phyloP scores from a whole-genome alignment of 2,113 vertebrate genomes.

The Mustela lutreola region DNA sequence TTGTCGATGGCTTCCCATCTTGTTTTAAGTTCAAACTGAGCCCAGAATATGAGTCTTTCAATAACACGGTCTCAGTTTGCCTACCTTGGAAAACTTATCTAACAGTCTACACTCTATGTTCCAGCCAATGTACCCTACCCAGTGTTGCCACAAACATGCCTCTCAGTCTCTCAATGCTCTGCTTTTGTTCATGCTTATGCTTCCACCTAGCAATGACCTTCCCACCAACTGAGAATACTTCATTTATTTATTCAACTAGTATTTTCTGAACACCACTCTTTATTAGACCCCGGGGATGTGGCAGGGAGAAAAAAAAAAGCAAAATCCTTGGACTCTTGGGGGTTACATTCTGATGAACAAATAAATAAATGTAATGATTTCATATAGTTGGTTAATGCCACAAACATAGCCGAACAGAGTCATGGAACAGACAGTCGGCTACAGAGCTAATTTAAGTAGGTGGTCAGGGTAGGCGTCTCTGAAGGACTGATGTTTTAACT shows the following conservation, averaged over 20 bases:
- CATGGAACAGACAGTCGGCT: neutral
- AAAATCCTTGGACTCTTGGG: neutral
- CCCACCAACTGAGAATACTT: neutral
- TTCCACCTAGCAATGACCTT: neutral
- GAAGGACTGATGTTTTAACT: neutral
- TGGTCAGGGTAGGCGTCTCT: neutral
- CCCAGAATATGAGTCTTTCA: neutral
- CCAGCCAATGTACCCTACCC: neutral
- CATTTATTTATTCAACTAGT: neutral
- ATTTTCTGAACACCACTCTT: neutral
- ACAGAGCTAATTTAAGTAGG: neutral
- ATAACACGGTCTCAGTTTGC: neutral
- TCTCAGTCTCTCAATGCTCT: neutral
- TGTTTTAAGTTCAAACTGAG: neutral
- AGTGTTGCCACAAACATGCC: neutral
- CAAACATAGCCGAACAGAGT: neutral
- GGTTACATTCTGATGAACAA: neutral
- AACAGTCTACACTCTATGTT: neutral
- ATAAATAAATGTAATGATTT: neutral
- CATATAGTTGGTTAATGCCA: neutral
- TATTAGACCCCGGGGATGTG: neutral
- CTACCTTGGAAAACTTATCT: neutral
- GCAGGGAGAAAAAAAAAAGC: conserved; percentile 10
- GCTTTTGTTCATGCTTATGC: neutral
- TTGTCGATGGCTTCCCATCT: neutral